Percentiles rank a stretch among this genome's conserved stretches.
Conservation (phyloP, 1,140 invertebrate species). For the Euwallacea similis region DNA sequence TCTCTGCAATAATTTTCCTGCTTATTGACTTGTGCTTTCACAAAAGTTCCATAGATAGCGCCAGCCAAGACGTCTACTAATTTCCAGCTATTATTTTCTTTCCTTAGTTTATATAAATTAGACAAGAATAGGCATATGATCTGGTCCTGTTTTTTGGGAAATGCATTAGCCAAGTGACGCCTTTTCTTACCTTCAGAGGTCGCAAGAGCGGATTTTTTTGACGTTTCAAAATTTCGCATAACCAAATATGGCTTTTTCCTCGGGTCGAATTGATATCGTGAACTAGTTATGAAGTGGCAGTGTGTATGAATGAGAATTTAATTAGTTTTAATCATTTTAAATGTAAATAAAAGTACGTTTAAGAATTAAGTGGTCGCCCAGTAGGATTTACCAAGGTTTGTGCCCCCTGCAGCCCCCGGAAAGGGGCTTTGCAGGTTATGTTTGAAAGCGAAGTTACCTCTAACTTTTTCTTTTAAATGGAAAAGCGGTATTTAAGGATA, state of each 20-base stretch:
- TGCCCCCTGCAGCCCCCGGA: slow-evolving; percentile 25
- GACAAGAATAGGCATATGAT: background rate
- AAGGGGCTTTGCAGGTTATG: slow-evolving; percentile 45
- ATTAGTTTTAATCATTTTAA: slow-evolving; percentile 37
- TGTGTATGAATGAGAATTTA: slow-evolving; percentile 34
- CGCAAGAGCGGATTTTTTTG: slow-evolving; percentile 32
- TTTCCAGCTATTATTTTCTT: no score
- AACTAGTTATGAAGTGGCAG: slow-evolving; percentile 45
- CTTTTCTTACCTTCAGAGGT: background rate
- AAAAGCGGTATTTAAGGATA: no score
- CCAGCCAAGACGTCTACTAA: no score
- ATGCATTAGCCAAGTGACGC: no score
- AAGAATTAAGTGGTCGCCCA: slow-evolving; percentile 4
- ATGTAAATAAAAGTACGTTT: slow-evolving; percentile 36
- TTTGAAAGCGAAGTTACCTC: slow-evolving; percentile 14
- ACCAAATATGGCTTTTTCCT: slow-evolving; percentile 50
- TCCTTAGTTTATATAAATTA: background rate
- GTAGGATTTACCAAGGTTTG: slow-evolving; percentile 40
- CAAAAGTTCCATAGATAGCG: no score
- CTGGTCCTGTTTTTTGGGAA: background rate
- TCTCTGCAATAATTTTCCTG: no score
- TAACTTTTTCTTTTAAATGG: no score
- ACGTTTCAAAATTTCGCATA: slow-evolving; percentile 50
- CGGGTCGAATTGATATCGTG: slow-evolving; percentile 41
- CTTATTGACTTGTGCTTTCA: no score